These are phyloP conservation scores for Ploceus nigricollis DNA, from an alignment of 2,113 vertebrate genomes.

Conservation along the genomic window DNA sequence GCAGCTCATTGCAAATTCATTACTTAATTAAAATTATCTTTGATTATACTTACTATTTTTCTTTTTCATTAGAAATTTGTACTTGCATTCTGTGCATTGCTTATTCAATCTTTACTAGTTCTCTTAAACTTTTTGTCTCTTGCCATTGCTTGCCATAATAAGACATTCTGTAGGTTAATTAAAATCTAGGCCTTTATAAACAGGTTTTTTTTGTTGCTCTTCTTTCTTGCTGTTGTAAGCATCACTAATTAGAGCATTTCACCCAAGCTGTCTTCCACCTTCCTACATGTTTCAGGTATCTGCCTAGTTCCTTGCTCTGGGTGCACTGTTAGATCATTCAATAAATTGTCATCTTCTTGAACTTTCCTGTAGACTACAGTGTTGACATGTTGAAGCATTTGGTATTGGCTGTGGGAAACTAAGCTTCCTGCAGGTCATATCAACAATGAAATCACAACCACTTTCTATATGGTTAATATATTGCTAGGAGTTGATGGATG, in stretches of 20 bases:
- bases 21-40: background rate
- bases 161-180: background rate
- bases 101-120: background rate
- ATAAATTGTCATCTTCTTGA: background rate
- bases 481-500: background rate
- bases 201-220: background rate
- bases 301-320: background rate
- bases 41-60: background rate
- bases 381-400: background rate
- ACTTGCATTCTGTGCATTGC: background rate
- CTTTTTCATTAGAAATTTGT: background rate
- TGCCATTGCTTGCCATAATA: background rate
- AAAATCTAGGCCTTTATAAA: background rate
- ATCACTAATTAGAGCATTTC: background rate
- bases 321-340: background rate
- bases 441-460: background rate
- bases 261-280: background rate
- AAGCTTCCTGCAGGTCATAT: background rate
- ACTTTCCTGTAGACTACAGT: background rate
- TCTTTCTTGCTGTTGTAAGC: background rate
- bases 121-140: background rate
- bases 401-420: background rate
- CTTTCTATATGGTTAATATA: background rate
- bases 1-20: background rate
- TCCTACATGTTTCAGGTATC: background rate